Conservation (phyloP, 2,888 invertebrate genomes). For the Arge pagana region DNA sequence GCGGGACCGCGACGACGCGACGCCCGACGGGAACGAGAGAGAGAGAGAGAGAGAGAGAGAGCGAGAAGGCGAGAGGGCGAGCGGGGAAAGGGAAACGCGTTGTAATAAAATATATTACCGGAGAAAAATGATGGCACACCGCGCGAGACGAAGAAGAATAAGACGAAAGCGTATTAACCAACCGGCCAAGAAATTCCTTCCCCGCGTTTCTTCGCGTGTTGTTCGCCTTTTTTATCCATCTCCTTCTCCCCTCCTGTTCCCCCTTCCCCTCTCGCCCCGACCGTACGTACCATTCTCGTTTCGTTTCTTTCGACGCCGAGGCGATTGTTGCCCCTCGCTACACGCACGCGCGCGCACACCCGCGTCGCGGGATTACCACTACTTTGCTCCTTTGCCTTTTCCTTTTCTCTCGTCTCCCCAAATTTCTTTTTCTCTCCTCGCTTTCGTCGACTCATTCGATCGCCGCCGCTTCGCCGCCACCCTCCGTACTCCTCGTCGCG, state of each 20-base stretch:
- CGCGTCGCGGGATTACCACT: too few relatives aligned
- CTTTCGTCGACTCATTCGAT: too few relatives aligned
- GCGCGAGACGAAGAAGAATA: constrained; percentile 28
- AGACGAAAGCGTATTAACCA: constrained; percentile 16
- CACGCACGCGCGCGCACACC: too few relatives aligned
- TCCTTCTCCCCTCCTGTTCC: neutral
- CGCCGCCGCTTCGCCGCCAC: too few relatives aligned
- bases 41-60: constrained; percentile 20
- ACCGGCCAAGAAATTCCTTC: constrained; percentile 13
- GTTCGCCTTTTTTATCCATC: neutral
- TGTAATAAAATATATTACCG: constrained; percentile 55
- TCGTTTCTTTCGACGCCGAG: too few relatives aligned
- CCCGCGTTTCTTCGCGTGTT: constrained; percentile 1
- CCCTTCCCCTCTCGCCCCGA: too few relatives aligned
- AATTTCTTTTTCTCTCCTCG: too few relatives aligned
- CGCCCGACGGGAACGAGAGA: constrained; percentile 31
- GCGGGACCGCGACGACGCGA: constrained; percentile 28
- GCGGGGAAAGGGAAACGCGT: constrained; percentile 32
- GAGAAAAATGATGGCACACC: constrained; percentile 51
- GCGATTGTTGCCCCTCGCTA: too few relatives aligned
- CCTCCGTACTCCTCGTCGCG: too few relatives aligned
- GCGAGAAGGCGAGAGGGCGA: constrained; percentile 17
- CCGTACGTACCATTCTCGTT: too few relatives aligned
- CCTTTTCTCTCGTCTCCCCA: too few relatives aligned
- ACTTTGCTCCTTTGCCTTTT: too few relatives aligned